A percentile compares a stretch with the other conserved stretches of the same genome.
Conservation (phyloP, 2,113 vertebrate species). For the Pagrus major region DNA sequence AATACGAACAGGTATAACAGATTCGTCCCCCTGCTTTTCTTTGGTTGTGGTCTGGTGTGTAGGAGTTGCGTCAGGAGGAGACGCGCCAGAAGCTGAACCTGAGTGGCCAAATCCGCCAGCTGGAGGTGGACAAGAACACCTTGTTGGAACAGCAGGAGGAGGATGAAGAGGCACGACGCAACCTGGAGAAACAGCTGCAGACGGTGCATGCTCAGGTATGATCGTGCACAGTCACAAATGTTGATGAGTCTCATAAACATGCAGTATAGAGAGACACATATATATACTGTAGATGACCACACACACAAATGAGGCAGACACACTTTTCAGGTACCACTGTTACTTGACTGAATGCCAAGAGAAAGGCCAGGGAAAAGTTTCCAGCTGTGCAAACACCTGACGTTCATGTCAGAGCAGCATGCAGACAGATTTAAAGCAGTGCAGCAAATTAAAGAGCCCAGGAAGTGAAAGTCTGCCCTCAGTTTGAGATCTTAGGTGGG, state of each 20-base stretch:
- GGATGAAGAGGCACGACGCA: conserved; percentile 93
- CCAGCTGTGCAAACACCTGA: conserved; percentile 35
- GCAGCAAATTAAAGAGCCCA: conserved; percentile 9
- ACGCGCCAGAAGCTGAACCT: conserved; percentile 97
- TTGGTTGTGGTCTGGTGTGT: conserved; percentile 29
- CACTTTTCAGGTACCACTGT: not conserved
- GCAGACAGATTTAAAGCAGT: conserved; percentile 4
- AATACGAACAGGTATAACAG: not conserved
- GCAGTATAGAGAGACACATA: not conserved
- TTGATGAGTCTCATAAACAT: not conserved
- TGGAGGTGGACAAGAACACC: conserved; percentile 94
- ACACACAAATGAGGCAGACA: not conserved
- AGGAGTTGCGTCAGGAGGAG: conserved; percentile 98
- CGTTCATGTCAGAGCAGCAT: not conserved
- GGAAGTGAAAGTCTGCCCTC: not conserved
- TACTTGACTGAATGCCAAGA: not conserved
- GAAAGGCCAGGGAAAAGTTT: not conserved
- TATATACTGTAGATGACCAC: not conserved
- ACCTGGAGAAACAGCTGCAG: conserved; percentile 94
- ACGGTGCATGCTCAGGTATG: conserved; percentile 91
- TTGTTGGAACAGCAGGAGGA: conserved; percentile 98
- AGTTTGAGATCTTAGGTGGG: not conserved
- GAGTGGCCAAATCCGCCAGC: conserved; percentile 93
- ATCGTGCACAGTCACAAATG: not conserved
- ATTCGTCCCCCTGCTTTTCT: not conserved